A percentile compares a stretch with the other conserved stretches of the same genome.
phyloP scores from a whole-genome alignment of 2,113 vertebrate species.

The Rhegmatorhina hoffmannsi region DNA sequence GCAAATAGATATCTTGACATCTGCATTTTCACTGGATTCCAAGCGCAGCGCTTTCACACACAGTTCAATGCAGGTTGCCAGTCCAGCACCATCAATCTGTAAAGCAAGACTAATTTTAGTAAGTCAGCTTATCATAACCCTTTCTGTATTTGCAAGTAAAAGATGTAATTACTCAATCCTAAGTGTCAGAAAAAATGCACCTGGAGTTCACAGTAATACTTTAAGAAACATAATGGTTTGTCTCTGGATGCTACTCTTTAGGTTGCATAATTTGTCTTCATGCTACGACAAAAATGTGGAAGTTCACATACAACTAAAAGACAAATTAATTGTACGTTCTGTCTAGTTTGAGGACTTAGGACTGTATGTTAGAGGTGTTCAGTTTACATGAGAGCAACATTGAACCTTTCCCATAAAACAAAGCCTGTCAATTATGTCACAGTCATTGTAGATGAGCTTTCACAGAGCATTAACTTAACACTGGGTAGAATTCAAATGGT shows the following conservation, averaged over 20 bases:
- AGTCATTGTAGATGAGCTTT: not conserved
- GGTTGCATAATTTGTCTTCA: not conserved
- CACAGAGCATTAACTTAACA: not conserved
- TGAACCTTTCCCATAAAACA: not conserved
- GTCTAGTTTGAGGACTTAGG: not conserved
- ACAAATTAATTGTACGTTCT: not conserved
- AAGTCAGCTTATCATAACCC: not conserved
- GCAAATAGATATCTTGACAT: constrained; percentile 92
- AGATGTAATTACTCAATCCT: not conserved
- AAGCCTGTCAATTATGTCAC: not conserved
- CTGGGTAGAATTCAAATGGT: not conserved
- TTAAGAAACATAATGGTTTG: not conserved
- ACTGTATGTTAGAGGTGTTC: not conserved
- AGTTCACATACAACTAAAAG: not conserved
- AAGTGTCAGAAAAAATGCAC: not conserved
- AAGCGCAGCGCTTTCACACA: constrained; percentile 91
- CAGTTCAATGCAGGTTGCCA: constrained; percentile 91
- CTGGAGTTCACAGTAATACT: not conserved
- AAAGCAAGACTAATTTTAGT: constrained; percentile 54
- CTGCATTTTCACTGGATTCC: constrained; percentile 86
- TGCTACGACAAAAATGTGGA: not conserved
- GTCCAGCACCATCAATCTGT: constrained; percentile 87
- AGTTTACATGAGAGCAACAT: not conserved
- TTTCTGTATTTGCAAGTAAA: not conserved
- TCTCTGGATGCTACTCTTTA: not conserved